Base-by-base conservation (phyloP, 1,140 invertebrate species). In the Leptoteleia sp. region DNA sequence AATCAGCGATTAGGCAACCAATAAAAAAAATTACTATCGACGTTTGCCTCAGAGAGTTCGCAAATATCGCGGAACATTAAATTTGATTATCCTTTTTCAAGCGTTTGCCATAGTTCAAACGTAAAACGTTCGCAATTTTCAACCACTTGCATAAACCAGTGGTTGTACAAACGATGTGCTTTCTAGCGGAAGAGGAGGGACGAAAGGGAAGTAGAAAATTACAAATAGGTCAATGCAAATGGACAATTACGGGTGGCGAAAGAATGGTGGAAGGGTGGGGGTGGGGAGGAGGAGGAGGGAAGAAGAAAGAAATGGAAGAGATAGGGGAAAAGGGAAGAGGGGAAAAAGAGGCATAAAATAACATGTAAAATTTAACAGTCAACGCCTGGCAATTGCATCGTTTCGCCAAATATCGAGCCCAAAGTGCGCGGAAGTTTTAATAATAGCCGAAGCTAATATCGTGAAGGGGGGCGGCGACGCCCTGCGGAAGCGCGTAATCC, bases 371-470 rank as follows among this genome's bases (percentile, higher is more conserved):
- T 48, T 42, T 27, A 76, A 67, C 61, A 67, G 38, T 61, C 62
- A 67, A 61, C 45, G 45, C 40, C 9, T 67, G 61, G 62, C 61
- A 67, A 67, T n/a, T n/a, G 62, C 45, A 61, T 61, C 11, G 37
- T 52, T 67, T 52, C 9, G 13, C 5, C 35, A 22, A 70, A 16
- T 8, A 54, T 37, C 12, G 25, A 40, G n/a, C 4, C 12, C 8
- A 43, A 25, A 25, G 27, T 33, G 27, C 3, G 22, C 16, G 42
- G 4, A 65, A 19, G 25, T 45, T 31, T 89, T 91, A 93, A 83
- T 93, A 94, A 70, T 92, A 93, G 79, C 94, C 93, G 80, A 95
- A 96, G 57, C 93, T 93, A 82, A 95, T 95, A 83, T 95, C 94
- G 81, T 95, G 94, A 11, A 94, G 87, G 0, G 94, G 92, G 1